These are phyloP conservation scores for Lepidochitona cinerea DNA, from an alignment of 2,888 invertebrate species.

Conservation along the genomic window DNA sequence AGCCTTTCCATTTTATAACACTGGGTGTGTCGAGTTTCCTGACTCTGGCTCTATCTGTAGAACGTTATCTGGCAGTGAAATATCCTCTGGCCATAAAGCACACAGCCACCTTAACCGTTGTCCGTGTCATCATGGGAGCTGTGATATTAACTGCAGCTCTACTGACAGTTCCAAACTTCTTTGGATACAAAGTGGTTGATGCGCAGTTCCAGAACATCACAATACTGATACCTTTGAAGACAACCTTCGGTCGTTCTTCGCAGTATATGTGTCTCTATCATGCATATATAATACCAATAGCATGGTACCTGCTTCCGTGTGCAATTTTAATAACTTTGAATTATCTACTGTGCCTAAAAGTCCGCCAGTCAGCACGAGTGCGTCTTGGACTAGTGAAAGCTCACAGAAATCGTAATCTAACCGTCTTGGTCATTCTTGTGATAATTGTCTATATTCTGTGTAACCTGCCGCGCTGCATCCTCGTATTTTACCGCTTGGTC, in stretches of 20 bases:
- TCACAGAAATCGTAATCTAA: constrained; percentile 39
- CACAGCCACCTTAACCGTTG: constrained; percentile 24
- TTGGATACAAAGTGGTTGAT: constrained; percentile 27
- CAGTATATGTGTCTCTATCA: constrained; percentile 40
- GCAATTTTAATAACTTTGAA: constrained; percentile 33
- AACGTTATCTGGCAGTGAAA: constrained; percentile 40
- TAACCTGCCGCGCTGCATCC: constrained; percentile 41
- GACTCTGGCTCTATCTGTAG: constrained; percentile 41
- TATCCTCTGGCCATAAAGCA: constrained; percentile 36
- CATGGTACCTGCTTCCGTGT: constrained; percentile 47
- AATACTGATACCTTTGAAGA: constrained; percentile 26
- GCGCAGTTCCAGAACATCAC: constrained; percentile 22
- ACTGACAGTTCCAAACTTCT: constrained; percentile 37
- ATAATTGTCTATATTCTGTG: constrained; percentile 40
- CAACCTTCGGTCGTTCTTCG: constrained; percentile 25
- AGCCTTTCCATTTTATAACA: constrained; percentile 42
- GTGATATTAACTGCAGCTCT: constrained; percentile 17
- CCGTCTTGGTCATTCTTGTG: constrained; percentile 40
- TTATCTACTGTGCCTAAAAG: constrained; percentile 30
- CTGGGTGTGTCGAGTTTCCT: constrained; percentile 43
- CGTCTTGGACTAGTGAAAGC: constrained; percentile 29
- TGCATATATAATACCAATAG: constrained; percentile 39
- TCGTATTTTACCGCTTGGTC: constrained; percentile 36
- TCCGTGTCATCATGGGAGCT: constrained; percentile 22
- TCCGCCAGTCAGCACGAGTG: constrained; percentile 38